Conservation (phyloP, 2,888 invertebrate genomes). For the Stenurella melanura region DNA sequence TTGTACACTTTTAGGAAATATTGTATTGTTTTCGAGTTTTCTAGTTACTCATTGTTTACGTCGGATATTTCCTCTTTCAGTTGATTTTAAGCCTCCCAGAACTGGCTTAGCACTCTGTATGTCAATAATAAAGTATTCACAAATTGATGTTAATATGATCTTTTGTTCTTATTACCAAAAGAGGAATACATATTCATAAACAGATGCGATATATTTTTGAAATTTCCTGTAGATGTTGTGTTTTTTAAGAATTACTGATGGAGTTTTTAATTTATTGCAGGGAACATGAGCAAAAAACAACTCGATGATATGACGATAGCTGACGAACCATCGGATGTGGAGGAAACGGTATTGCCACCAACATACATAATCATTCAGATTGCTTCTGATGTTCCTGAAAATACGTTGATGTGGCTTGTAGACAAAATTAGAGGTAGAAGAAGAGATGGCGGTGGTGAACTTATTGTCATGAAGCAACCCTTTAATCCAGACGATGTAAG, state of each 20-base stretch:
- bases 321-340: slow-evolving; percentile 60
- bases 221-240: too few species aligned
- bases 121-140: too few species aligned
- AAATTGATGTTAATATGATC: too few species aligned
- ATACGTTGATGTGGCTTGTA: slow-evolving; percentile 75
- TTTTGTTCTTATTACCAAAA: too few species aligned
- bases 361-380: slow-evolving; percentile 75
- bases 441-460: slow-evolving; percentile 76
- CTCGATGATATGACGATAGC: slow-evolving; percentile 54
- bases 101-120: too few species aligned
- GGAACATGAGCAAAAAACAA: slow-evolving; percentile 64
- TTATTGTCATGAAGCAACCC: slow-evolving; percentile 75
- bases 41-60: too few species aligned
- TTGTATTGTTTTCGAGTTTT: too few species aligned
- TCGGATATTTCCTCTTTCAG: too few species aligned
- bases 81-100: too few species aligned
- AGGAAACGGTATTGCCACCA: slow-evolving; percentile 69
- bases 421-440: slow-evolving; percentile 75
- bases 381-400: slow-evolving; percentile 72
- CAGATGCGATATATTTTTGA: too few species aligned
- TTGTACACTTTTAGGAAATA: too few species aligned
- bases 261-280: slow-evolving; percentile 47
- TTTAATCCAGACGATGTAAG: slow-evolving; percentile 57
- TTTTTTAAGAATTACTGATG: neutral
- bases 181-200: too few species aligned